A percentile compares a stretch with the other conserved stretches of the same genome.
These are phyloP conservation scores for Corythornis vintsioides DNA, from an alignment of 2,113 vertebrate species.

Conservation along the genomic window DNA sequence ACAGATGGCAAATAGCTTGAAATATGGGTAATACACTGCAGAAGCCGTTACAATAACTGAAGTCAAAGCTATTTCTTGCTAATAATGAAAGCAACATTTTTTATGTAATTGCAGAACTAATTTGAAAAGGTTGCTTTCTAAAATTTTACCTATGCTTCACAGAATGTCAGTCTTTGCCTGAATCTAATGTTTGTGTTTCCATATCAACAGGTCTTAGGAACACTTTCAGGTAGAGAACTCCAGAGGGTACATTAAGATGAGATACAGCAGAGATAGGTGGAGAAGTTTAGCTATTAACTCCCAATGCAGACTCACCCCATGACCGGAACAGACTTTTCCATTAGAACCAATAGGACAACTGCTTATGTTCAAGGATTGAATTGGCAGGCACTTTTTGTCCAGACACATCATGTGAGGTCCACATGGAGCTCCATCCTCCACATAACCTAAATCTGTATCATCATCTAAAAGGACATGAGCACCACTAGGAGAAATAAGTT, in stretches of 20 bases:
- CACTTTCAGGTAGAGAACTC: neutral
- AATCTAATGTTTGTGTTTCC: neutral
- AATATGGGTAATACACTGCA: neutral
- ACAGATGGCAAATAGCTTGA: neutral
- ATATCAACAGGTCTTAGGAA: neutral
- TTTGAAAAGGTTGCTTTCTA: neutral
- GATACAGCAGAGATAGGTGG: neutral
- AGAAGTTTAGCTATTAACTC: neutral
- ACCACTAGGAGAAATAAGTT: slow-evolving; percentile 78
- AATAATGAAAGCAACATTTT: neutral
- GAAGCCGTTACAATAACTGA: neutral
- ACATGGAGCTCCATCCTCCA: slow-evolving; percentile 96
- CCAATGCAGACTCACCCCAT: slow-evolving; percentile 87
- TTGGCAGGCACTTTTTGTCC: slow-evolving; percentile 96
- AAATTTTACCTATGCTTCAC: neutral
- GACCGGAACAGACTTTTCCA: slow-evolving; percentile 92
- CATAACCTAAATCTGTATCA: slow-evolving; percentile 95
- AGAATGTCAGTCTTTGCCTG: neutral
- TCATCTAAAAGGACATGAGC: slow-evolving; percentile 96
- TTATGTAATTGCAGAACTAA: neutral
- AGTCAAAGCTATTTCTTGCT: neutral
- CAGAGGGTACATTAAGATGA: neutral
- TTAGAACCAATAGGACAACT: slow-evolving; percentile 90
- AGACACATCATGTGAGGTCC: slow-evolving; percentile 99
- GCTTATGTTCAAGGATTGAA: slow-evolving; percentile 96